phyloP scores from a whole-genome alignment of 2,888 invertebrate species.

The Allolobophora icterica region DNA sequence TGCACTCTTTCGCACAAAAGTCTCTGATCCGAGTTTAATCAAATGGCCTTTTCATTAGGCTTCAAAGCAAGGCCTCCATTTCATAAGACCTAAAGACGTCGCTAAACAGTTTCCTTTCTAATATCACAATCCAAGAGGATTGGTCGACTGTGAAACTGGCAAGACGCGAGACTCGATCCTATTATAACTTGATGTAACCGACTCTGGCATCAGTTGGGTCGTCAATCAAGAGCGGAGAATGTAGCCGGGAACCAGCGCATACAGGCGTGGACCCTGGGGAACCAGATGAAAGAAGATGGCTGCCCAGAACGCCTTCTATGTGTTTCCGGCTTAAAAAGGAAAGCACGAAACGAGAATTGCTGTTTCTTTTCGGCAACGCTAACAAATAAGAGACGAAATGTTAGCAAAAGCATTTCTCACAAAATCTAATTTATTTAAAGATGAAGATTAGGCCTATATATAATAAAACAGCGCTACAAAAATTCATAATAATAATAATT shows the following conservation, averaged over 20 bases:
- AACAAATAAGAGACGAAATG: background rate
- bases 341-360: background rate
- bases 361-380: background rate
- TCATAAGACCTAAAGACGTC: background rate
- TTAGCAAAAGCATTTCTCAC: too few relatives aligned
- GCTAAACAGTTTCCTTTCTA: background rate
- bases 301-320: background rate
- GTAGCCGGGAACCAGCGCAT: background rate
- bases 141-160: background rate
- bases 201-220: background rate
- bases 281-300: background rate
- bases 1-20: background rate
- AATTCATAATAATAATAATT: too few relatives aligned
- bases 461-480: too few relatives aligned
- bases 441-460: too few relatives aligned
- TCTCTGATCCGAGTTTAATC: background rate
- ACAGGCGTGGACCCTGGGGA: background rate
- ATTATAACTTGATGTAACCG: background rate
- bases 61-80: background rate
- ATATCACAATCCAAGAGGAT: background rate
- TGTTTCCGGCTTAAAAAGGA: background rate
- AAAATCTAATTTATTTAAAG: too few relatives aligned
- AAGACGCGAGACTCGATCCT: background rate
- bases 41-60: background rate
- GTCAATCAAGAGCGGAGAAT: background rate